Evolutionary conservation across 1,140 invertebrate species (phyloP), one percentile per base, ranked within the genome.

Genomic region (Papilio machaon): DNA sequence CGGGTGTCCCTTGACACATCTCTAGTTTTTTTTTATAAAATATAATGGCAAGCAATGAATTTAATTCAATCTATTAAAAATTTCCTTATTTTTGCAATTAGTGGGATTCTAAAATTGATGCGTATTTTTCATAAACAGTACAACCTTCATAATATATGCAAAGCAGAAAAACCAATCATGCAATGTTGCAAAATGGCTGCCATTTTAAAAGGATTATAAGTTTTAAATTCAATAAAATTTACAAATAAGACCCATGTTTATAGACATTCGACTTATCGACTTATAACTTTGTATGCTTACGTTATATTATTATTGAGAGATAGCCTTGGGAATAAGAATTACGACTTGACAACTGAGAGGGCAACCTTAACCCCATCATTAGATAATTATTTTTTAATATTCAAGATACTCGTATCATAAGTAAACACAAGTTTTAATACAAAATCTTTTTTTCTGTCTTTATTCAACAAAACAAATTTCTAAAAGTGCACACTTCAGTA

Each of bases 271-370:
- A 67, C 23, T 67, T 38, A 35, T 67, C n/a, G n/a, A n/a, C n/a
- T n/a, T n/a, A n/a, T n/a, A n/a, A 67, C 23, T 67, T 67, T 67
- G 58, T 64, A 67, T 35, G 11, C 60, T 67, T 67, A 30, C 19
- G 23, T 58, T n/a, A n/a, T 58, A 60, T 70, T 70, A 70, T 38
- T 70, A 70, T 64, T 64, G 13, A 30, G 15, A 11, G 64, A 70
- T 70, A 70, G 64, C 64, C 64, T 70, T 38, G 11, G 35, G 64
- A 38, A 2, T 1, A 23, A 54, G 13, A 30, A 11, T 11, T 7
- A 64, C 60, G 30, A 35, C 64, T 13, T 5, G 64, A 10, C 64
- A 35, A 35, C 30, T 19, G 15, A 17, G 17, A 17, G 58, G n/a
- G 1, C 3, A 19, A 54, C 19, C 10, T 64, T 64, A 60, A 60